Base-by-base conservation (phyloP, 2,113 vertebrate species). In the Atherinomorus stipes region DNA sequence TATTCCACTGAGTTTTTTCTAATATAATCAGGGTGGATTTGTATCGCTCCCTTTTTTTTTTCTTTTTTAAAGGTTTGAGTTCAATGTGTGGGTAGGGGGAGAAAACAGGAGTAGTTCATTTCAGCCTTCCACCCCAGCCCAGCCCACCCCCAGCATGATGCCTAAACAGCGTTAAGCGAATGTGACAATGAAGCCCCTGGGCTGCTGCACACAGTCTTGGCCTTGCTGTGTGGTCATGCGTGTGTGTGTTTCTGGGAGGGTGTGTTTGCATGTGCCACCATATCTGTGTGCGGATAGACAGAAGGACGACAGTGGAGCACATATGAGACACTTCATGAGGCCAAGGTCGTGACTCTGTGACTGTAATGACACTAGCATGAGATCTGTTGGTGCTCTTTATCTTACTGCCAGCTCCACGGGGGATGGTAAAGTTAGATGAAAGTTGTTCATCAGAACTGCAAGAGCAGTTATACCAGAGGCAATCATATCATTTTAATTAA, bases 151-250 rank as follows among this genome's bases (percentile, higher is more conserved):
- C 69, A 86, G 88, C 72, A 81, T 85, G 85, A 82, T 80, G 85
- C 88, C 85, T 87, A 91, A 93, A 91, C 87, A 88, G 67, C 71
- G 72, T 71, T 92, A 90, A 92, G 83, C 64, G 63, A 84, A 90
- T 87, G 85, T 92, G 92, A 93, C 89, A 92, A 89, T 89, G 83
- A 84, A 68, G 64, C 83, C 89, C 85, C 56, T 6, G 63, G 84
- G 89, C 84, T 58, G 68, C 81, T 53, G 67, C 73, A 78, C 64
- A 79, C 80, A 64, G 53, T 80, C 74, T 79, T 79, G 78, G 81
- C 49, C 76, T 81, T 56, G 85, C 71, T 81, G 81, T 76, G 70
- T 77, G 89, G 51, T 19, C 63, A 63, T 81, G 81, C 60, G 53
- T 76, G 80, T 18, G 7, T 64, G 71, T 70, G 16, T 68, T 56